Base-by-base conservation (phyloP, 2,888 invertebrate genomes). In the Linyphia triangularis region DNA sequence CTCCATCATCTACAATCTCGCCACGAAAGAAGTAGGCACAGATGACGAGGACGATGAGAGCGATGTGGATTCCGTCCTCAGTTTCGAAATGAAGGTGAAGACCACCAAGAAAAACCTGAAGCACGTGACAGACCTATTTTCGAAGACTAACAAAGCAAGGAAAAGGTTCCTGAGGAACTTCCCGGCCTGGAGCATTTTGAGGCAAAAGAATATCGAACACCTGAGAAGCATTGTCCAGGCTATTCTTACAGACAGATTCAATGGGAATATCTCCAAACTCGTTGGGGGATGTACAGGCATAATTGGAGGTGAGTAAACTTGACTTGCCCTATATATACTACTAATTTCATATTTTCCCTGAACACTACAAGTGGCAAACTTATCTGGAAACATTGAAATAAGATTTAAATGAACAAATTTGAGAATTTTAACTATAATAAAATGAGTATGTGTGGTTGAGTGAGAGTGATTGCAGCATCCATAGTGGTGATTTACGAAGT, bases 291-390 rank as follows among this genome's bases (percentile, higher is more conserved):
- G 33, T 16, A 30, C 59, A 19, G 61, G 24, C 1, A 19, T 24
- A 37, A 33, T 13, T 22, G 77, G 77, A 24, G 77, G 77, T 77
- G 61, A 63, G 65, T n/a, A n/a, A n/a, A n/a, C n/a, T n/a, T n/a
- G n/a, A n/a, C n/a, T n/a, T n/a, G n/a, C n/a, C n/a, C n/a, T n/a
- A n/a, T n/a, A n/a, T n/a, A n/a, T n/a, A n/a, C n/a, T n/a, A n/a
- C n/a, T n/a, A n/a, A n/a, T n/a, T n/a, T n/a, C n/a, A n/a, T n/a
- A n/a, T n/a, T n/a, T n/a, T n/a, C n/a, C n/a, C n/a, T n/a, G n/a
- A n/a, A n/a, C n/a, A n/a, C n/a, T n/a, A n/a, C n/a, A n/a, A n/a
- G n/a, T n/a, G n/a, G n/a, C n/a, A n/a, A n/a, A n/a, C n/a, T n/a
- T n/a, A n/a, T n/a, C n/a, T n/a, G n/a, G n/a, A n/a, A n/a, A n/a